phyloP scores from a whole-genome alignment of 1,140 invertebrate species.

The Plectus sambesii region DNA sequence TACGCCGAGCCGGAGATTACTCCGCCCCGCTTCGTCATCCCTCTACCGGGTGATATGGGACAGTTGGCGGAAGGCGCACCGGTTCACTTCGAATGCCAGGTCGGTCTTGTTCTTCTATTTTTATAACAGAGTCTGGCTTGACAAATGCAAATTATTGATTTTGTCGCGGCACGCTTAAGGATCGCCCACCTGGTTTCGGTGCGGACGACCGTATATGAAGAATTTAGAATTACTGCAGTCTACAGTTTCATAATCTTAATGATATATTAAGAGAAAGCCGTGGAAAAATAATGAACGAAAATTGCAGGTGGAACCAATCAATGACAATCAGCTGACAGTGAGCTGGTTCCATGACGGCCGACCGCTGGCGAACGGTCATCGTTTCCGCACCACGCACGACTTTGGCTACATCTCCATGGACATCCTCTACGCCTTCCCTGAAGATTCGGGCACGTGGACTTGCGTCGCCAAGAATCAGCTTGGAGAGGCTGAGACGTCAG shows the following conservation, averaged over 20 bases:
- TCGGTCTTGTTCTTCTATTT: no score
- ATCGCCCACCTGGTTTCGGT: no score
- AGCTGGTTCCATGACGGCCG: conserved; percentile 86
- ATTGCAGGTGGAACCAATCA: conserved; percentile 89
- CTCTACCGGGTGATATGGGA: conserved; percentile 21
- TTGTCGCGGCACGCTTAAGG: no score
- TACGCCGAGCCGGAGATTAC: conserved; percentile 32
- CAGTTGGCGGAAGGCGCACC: conserved; percentile 63
- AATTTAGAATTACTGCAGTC: no score
- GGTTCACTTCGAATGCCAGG: conserved; percentile 82
- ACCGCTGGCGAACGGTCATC: conserved; percentile 68
- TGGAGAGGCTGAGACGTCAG: conserved; percentile 57
- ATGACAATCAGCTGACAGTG: conserved; percentile 77
- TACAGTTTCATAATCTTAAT: no score
- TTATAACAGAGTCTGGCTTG: no score
- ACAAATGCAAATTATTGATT: no score
- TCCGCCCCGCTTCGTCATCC: conserved; percentile 63
- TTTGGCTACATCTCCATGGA: conserved; percentile 81
- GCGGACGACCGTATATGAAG: no score
- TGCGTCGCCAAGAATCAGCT: conserved; percentile 53
- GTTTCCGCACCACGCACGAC: conserved; percentile 79
- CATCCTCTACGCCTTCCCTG: conserved; percentile 68
- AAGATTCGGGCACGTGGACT: conserved; percentile 73
- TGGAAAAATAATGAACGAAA: no score
- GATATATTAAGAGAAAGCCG: no score